Conservation (phyloP, 2,888 invertebrate genomes). For the Stegana nigrithorax region DNA sequence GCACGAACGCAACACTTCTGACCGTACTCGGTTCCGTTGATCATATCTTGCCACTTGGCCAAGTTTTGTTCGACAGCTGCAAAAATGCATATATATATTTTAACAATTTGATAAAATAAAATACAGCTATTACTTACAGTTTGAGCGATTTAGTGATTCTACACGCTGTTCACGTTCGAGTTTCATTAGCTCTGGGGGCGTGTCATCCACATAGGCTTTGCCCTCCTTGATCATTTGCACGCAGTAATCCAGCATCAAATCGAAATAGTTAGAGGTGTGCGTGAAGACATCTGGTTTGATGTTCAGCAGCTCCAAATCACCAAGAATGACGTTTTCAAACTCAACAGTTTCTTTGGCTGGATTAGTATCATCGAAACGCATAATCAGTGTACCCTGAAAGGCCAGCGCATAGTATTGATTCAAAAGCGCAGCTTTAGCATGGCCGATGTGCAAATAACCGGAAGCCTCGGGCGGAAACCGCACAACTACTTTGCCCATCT, state of each 20-base stretch:
- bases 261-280: slow-evolving; percentile 97
- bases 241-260: slow-evolving; percentile 88
- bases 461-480: slow-evolving; percentile 99
- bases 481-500: slow-evolving; percentile 97
- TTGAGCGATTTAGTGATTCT: slow-evolving; percentile 86
- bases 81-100: slow-evolving; percentile 36
- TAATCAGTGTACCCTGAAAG: slow-evolving; percentile 93
- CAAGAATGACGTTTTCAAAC: slow-evolving; percentile 96
- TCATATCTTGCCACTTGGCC: slow-evolving; percentile 94
- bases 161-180: slow-evolving; percentile 88
- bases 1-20: slow-evolving; percentile 94
- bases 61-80: slow-evolving; percentile 87
- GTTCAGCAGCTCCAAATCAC: slow-evolving; percentile 91
- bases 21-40: slow-evolving; percentile 81
- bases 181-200: slow-evolving; percentile 95
- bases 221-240: slow-evolving; percentile 86
- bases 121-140: slow-evolving; percentile 73
- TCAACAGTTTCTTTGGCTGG: slow-evolving; percentile 98
- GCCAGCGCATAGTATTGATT: slow-evolving; percentile 96
- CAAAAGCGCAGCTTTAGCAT: slow-evolving; percentile 97
- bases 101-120: background rate
- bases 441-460: slow-evolving; percentile 97
- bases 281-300: slow-evolving; percentile 93
- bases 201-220: slow-evolving; percentile 97
- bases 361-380: slow-evolving; percentile 99